Base-by-base conservation (phyloP, 2,888 invertebrate species). In the Bedellia somnulentella region DNA sequence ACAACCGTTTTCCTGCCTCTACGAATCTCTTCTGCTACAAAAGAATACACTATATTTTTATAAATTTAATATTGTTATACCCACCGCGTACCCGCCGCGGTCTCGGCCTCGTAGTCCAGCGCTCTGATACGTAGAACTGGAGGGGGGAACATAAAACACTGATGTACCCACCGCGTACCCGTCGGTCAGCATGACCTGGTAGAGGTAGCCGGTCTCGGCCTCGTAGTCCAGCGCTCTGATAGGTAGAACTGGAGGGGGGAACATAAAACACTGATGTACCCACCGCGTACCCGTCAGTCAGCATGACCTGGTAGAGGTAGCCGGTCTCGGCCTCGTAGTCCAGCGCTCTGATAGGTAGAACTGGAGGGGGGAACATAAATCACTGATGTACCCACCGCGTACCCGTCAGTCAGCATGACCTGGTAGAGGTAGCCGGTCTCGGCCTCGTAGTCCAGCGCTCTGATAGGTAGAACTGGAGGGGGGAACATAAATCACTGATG, bases 111-210 rank as follows among this genome's bases (percentile, higher is more conserved):
- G 54, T 84, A 93, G 71, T 93, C 15, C 83, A 80, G 35, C 84
- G 81, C 42, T 90, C 86, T 3, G 86, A 83, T 32, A 87, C 87
- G 46, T 85, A 85, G 63, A 89, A 92, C 44, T 82, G 82, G 9
- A 93, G n/a, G 55, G 5, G 59, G 68, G 37, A 80, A 78, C 79
- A 86, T 67, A 2, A 47, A 40, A 37, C 36, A 15, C n/a, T n/a
- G n/a, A n/a, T n/a, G n/a, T n/a, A 57, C 80, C 68, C 55, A 88
- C 88, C 43, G 85, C 81, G 37, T 73, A 55, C 10, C 87, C 87
- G 59, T 93, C 92, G 1, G 89, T 88, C 29, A 89, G 91, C 57
- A 87, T 84, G 23, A 91, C 88, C 45, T 86, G 82, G 56, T 93
- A 89, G 34, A 80, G 71, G 55, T 90, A 91, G 17, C 78, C 78